Evolutionary conservation across 2,888 invertebrate species (phyloP), one percentile per base, ranked within the genome.

Genomic region (Anthophora plumipes): DNA sequence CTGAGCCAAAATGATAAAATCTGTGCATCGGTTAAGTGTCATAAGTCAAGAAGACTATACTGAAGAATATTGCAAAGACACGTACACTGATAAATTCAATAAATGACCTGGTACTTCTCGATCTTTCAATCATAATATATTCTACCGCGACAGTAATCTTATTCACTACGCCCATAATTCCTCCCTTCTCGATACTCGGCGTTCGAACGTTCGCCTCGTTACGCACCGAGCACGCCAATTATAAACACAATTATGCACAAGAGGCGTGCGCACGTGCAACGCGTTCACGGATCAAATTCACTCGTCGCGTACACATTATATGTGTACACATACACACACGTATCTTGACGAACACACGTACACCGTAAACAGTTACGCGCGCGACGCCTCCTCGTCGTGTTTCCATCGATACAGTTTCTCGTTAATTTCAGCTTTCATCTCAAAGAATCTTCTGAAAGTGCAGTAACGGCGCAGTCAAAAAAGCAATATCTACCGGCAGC

Each of bases 401-500:
- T 50, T 22, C 46, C 43, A 48, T 68, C 22, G 48, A 63, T 59
- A 54, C 63, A 11, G 43, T 63, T 59, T 37, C 74, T 66, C 81
- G 75, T 57, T 68, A 70, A 70, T 68, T 68, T 80, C 48, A 55
- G 48, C 72, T 77, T 74, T 71, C 69, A 69, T 72, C 82, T 64
- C 71, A 61, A 82, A 72, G 80, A 80, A 68, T 59, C 64, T 55
- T 41, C 63, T 22, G 57, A 66, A 77, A 66, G 55, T 64, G 73
- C 72, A 55, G 82, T 77, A 54, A 80, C 80, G 67, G 57, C 31
- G 64, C 61, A 74, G 84, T 82, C 82, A 63, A 82, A 83, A 80
- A 83, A 80, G 86, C 83, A 83, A 86, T 86, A 86, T 85, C 78
- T 77, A 67, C 76, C 79, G 66, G 55, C 73, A 73, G 76, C 59